Evolutionary conservation across 1,140 invertebrate species (phyloP), one percentile per base, ranked within the genome.

Genomic region (Trichonephila clavipes): DNA sequence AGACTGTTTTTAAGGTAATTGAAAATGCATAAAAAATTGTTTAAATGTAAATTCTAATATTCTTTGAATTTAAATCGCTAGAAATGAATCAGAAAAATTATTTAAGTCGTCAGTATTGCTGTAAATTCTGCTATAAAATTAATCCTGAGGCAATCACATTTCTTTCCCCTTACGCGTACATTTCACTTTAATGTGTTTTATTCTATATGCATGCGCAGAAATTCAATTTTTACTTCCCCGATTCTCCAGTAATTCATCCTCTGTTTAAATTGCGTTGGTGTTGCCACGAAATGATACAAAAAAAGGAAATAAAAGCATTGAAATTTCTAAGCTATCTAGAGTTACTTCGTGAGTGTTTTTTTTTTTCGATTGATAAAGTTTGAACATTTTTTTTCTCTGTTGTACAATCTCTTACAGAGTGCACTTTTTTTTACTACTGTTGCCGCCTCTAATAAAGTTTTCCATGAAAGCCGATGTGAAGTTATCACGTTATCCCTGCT

Each of bases 291-390:
- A 28, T 28, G 72, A 40, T 28, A 87, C 62, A 87, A 62, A 87
- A 24, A 62, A 7, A 7, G 51, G 51, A 51, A 51, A 51, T 51
- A 62, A 87, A 77, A 34, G 64, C 21, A 21, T n/a, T 66, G 62
- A 40, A 90, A 90, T 77, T 81, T 40, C 81, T 90, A 90, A 90
- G 88, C 51, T 66, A 28, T 77, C 69, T 59, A n/a, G 28, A 90
- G 51, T 51, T 51, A 51, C 51, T 51, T 51, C 62, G 18, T 1
- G 21, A 21, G 69, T 77, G 64, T 40, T 34, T 64, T 51, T 51
- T 34, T 2, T 2, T 4, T 77, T 4, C 44, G 44, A 69, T 34
- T 40, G 44, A 90, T 66, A 90, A 77, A 77, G n/a, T 77, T 90
- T 24, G 61, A 69, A 12, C 18, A 21, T 44, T 24, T 12, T 72